These are phyloP conservation scores for Lepilemur ruficaudatus DNA, from an alignment of 2,797 vertebrate genomes.

Conservation along the genomic window DNA sequence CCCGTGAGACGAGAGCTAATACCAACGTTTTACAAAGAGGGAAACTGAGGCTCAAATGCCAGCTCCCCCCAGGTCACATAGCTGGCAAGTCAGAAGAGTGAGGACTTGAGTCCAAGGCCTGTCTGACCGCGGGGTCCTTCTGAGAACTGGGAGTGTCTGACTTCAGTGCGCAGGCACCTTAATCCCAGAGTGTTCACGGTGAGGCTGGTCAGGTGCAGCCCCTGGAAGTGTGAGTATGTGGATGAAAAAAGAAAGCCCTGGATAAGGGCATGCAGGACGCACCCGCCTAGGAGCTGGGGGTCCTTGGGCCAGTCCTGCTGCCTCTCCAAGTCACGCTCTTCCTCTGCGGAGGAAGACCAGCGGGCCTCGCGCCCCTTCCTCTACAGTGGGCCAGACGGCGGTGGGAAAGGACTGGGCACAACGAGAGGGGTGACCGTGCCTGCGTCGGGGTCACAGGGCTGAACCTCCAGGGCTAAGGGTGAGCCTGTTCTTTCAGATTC, in stretches of 20 bases:
- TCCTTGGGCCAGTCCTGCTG: not conserved
- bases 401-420: not conserved
- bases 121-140: not conserved
- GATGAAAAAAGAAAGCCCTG: not conserved
- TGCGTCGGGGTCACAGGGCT: not conserved
- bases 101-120: not conserved
- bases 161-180: too few relatives aligned
- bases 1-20: not conserved
- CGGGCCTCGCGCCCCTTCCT: not conserved
- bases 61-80: not conserved
- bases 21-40: not conserved
- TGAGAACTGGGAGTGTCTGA: not conserved
- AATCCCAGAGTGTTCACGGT: not conserved
- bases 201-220: not conserved
- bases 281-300: not conserved
- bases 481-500: not conserved
- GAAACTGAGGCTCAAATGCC: not conserved
- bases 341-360: not conserved
- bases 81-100: not conserved
- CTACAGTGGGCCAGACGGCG: not conserved
- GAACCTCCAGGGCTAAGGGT: not conserved
- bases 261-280: not conserved
- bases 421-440: not conserved
- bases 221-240: not conserved
- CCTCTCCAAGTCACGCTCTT: not conserved